phyloP scores from a whole-genome alignment of 2,888 invertebrate genomes.

The Nebria salina region DNA sequence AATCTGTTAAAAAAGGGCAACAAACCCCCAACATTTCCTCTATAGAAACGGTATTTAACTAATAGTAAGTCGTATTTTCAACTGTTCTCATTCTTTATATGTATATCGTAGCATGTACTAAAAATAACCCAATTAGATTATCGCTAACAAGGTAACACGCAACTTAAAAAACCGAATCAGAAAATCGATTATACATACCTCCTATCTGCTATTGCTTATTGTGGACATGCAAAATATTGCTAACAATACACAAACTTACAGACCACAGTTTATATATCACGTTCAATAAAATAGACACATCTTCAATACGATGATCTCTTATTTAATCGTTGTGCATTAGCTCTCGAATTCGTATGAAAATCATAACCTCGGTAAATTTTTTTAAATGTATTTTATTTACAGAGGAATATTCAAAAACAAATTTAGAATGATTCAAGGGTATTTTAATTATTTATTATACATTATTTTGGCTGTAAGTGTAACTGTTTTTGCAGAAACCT shows the following conservation, averaged over 20 bases:
- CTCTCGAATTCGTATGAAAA: too few species aligned
- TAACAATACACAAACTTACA: neutral
- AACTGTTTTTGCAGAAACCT: too few species aligned
- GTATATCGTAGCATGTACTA: slow-evolving; percentile 39
- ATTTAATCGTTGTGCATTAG: too few species aligned
- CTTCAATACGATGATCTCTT: too few species aligned
- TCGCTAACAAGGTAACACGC: slow-evolving; percentile 42
- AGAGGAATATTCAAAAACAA: too few species aligned
- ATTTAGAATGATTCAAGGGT: too few species aligned
- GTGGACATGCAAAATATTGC: slow-evolving; percentile 11
- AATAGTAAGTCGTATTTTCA: slow-evolving; percentile 5
- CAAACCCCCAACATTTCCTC: slow-evolving; percentile 3
- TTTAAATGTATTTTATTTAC: too few species aligned
- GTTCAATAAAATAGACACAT: too few species aligned
- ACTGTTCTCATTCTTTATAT: slow-evolving; percentile 17
- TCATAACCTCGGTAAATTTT: too few species aligned
- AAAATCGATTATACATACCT: slow-evolving; percentile 40
- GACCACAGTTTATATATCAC: neutral
- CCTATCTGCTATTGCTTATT: neutral
- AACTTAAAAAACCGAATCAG: slow-evolving; percentile 19
- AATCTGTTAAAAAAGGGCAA: neutral
- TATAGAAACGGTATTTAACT: neutral
- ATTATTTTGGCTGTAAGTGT: too few species aligned
- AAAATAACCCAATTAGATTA: slow-evolving; percentile 46
- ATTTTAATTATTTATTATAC: too few species aligned